phyloP scores from a whole-genome alignment of 2,888 invertebrate species.

The Agrypnus murinus region DNA sequence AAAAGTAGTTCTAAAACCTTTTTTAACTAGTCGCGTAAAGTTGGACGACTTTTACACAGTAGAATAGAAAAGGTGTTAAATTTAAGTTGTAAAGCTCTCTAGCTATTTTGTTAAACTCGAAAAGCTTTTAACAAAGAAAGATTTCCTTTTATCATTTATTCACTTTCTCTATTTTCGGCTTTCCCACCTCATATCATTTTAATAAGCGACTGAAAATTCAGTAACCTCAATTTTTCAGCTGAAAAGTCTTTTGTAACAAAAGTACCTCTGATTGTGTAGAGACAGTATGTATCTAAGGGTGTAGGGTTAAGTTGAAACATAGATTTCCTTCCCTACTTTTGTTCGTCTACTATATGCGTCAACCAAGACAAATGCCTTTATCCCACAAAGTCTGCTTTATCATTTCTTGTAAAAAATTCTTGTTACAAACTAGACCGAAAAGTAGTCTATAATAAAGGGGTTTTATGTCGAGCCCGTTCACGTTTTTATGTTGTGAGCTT shows the following conservation, averaged over 20 bases:
- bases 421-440: constrained; percentile 21
- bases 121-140: too few species aligned
- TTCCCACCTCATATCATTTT: too few species aligned
- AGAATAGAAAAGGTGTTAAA: too few species aligned
- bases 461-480: constrained; percentile 19
- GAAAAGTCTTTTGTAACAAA: constrained; percentile 3
- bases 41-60: too few species aligned
- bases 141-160: too few species aligned
- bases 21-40: too few species aligned
- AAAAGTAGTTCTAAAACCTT: too few species aligned
- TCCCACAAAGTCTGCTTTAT: constrained; percentile 3
- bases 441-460: constrained; percentile 24
- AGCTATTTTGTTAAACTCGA: too few species aligned
- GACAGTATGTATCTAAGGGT: neutral
- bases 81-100: too few species aligned
- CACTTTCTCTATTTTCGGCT: too few species aligned
- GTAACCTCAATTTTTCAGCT: neutral
- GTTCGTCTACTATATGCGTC: constrained; percentile 15
- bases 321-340: neutral
- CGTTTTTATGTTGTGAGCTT: constrained; percentile 15
- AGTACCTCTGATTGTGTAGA: neutral
- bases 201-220: neutral
- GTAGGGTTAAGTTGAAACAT: constrained; percentile 3
- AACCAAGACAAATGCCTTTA: constrained; percentile 13
- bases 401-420: constrained; percentile 15